phyloP scores from a whole-genome alignment of 2,113 vertebrate species.

The Centropus unirufus region DNA sequence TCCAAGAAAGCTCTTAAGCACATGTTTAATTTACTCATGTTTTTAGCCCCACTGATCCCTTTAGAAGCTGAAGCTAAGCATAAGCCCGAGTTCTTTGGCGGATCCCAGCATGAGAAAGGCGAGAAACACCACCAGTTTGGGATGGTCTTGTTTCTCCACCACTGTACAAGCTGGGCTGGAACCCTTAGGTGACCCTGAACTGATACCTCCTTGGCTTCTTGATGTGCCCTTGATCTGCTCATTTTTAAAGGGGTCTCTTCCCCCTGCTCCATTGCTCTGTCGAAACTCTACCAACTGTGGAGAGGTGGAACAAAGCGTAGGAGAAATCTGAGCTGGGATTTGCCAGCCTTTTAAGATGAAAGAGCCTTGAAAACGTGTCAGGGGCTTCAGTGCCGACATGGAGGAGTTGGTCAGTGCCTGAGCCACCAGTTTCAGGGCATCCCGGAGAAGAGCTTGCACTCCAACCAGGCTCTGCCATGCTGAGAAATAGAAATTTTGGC shows the following conservation, averaged over 20 bases:
- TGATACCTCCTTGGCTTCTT: not conserved
- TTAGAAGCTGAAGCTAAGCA: not conserved
- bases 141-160: not conserved
- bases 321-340: not conserved
- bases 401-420: not conserved
- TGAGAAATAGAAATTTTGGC: not conserved
- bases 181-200: not conserved
- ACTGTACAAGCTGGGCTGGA: not conserved
- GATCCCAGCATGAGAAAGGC: not conserved
- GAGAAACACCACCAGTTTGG: not conserved
- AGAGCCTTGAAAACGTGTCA: not conserved
- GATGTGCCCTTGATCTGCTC: not conserved
- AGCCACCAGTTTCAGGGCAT: not conserved
- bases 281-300: not conserved
- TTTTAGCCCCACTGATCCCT: conserved; percentile 10
- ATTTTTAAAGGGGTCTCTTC: not conserved
- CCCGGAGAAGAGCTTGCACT: not conserved
- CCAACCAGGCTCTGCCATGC: not conserved
- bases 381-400: not conserved
- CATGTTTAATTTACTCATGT: not conserved
- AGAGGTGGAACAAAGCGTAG: not conserved
- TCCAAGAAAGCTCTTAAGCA: conserved; percentile 54
- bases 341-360: not conserved
- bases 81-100: not conserved
- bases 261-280: not conserved